Conservation (phyloP, 2,113 vertebrate species). For the Nycticorax nycticorax region DNA sequence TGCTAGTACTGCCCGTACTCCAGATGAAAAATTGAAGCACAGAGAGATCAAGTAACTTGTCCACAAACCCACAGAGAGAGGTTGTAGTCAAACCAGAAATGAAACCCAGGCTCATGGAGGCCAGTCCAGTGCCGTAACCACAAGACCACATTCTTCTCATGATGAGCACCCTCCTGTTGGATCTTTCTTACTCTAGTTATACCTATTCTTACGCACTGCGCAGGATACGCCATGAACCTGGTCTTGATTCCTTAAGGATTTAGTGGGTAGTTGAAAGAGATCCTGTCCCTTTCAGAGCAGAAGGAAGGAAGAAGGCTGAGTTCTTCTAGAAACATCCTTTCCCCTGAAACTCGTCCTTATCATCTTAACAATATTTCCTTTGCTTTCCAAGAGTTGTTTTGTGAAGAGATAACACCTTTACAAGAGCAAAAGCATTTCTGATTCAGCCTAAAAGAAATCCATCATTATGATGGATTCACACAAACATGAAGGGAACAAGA, state of each 20-base stretch:
- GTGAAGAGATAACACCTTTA: slow-evolving; percentile 14
- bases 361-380: not conserved
- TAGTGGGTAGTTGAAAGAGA: not conserved
- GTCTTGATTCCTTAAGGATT: not conserved
- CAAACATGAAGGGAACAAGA: not conserved
- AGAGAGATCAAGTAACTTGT: not conserved
- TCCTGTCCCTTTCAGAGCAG: not conserved
- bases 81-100: not conserved
- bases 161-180: not conserved
- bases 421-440: not conserved
- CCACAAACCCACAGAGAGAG: not conserved
- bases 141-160: not conserved
- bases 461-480: not conserved
- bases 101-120: not conserved
- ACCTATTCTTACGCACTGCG: not conserved
- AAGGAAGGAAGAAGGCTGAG: slow-evolving; percentile 31
- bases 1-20: not conserved
- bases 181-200: not conserved
- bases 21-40: not conserved
- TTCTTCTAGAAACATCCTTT: slow-evolving; percentile 29
- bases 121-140: not conserved
- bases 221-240: not conserved
- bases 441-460: not conserved
- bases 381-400: slow-evolving; percentile 38
- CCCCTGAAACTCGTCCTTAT: slow-evolving; percentile 7